Conservation (phyloP, 2,888 invertebrate species). For the Pyrrhosoma nymphula region DNA sequence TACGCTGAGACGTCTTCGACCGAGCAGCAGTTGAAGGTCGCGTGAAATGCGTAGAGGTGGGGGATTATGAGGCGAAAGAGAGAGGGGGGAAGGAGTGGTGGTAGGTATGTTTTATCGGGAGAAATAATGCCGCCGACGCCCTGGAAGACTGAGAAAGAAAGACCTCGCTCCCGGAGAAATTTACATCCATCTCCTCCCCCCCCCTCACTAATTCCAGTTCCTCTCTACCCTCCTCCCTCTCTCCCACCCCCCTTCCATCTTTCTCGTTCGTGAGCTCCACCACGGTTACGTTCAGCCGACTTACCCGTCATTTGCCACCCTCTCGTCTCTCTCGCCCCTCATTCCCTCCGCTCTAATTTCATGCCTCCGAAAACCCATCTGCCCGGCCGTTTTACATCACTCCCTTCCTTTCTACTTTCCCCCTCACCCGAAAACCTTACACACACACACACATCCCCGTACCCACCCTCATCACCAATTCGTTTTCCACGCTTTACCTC, state of each 20-base stretch:
- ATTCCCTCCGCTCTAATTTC: conserved; percentile 17
- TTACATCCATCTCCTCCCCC: conserved; percentile 1
- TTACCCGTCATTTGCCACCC: background rate
- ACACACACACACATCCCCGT: background rate
- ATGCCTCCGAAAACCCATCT: background rate
- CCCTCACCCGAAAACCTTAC: too few species aligned
- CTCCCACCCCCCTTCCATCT: background rate
- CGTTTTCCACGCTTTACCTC: background rate
- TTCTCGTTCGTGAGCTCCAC: background rate
- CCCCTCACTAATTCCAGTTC: conserved; percentile 13
- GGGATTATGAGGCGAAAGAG: background rate
- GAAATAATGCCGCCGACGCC: background rate
- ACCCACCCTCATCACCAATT: background rate
- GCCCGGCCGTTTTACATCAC: background rate
- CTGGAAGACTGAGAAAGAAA: background rate
- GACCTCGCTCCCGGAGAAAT: background rate
- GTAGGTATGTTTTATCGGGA: background rate
- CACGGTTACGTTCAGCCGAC: background rate
- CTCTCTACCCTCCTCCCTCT: background rate
- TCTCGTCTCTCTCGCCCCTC: background rate
- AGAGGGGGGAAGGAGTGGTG: too few species aligned
- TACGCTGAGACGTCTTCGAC: background rate
- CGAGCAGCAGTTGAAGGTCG: background rate
- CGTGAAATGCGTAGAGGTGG: background rate
- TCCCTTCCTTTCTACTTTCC: background rate